Percentiles rank a stretch among this genome's conserved stretches.
These are phyloP conservation scores for Ischnura elegans DNA, from an alignment of 2,888 invertebrate genomes.

Conservation along the genomic window DNA sequence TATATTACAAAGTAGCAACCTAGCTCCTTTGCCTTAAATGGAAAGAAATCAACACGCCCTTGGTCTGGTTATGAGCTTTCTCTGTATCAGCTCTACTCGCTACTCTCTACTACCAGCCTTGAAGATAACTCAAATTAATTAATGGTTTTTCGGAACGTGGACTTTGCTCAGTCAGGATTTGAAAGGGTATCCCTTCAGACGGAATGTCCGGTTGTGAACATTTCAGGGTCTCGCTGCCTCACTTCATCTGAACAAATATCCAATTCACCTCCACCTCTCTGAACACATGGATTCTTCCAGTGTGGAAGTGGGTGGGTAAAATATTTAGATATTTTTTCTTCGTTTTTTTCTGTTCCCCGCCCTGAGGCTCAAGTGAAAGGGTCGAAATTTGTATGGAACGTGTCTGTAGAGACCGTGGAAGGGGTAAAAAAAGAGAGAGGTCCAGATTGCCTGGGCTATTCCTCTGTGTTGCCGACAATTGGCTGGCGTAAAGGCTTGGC, in stretches of 20 bases:
- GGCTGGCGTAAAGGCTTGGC: background rate
- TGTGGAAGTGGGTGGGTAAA: background rate
- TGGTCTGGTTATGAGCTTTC: background rate
- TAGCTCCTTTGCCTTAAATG: background rate
- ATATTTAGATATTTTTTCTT: background rate
- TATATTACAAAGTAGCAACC: too few species aligned
- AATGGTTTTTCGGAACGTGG: too few species aligned
- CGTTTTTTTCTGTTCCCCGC: background rate
- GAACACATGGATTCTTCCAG: background rate
- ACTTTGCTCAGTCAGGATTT: background rate
- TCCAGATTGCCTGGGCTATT: background rate
- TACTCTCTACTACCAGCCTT: background rate
- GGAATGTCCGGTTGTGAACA: background rate
- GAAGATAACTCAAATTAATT: background rate
- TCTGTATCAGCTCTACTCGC: background rate
- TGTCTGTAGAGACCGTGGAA: background rate
- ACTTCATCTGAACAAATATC: background rate
- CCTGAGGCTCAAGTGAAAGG: constrained; percentile 25
- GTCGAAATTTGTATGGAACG: background rate
- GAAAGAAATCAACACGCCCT: background rate
- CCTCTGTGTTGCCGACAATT: background rate
- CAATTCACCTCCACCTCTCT: background rate
- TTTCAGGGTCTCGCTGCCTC: background rate
- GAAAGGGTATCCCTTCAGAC: background rate
- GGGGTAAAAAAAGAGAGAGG: background rate